A percentile compares a stretch with the other conserved stretches of the same genome.
These are phyloP conservation scores for Cassiopea andromeda DNA, from an alignment of 30 jellyfish, hydroid and myxozoan genomes.

Conservation along the genomic window DNA sequence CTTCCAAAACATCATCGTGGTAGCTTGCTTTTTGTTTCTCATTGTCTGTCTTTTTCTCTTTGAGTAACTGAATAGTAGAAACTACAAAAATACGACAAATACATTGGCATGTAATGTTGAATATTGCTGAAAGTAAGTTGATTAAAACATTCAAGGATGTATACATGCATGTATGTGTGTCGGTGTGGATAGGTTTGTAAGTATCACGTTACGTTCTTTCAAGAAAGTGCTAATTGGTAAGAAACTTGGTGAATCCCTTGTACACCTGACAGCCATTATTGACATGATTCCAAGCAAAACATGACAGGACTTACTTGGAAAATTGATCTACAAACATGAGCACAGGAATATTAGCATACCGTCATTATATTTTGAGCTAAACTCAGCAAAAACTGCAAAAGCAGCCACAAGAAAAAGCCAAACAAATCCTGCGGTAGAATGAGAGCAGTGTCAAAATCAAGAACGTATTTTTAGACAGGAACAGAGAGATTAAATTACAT, in stretches of 20 bases:
- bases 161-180: no score
- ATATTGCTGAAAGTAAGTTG: not conserved
- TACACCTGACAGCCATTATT: no score
- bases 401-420: not conserved
- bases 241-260: no score
- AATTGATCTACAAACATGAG: not conserved
- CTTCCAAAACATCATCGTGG: slow-evolving; percentile 59
- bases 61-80: not conserved
- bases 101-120: not conserved
- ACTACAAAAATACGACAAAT: not conserved
- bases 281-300: no score
- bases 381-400: not conserved
- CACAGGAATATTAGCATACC: not conserved
- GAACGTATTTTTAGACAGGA: not conserved
- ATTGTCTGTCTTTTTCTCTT: slow-evolving; percentile 25
- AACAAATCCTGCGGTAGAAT: not conserved
- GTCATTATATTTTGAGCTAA: not conserved
- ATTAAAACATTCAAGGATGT: no score
- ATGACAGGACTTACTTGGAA: not conserved
- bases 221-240: no score
- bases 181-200: no score
- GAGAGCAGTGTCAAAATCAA: not conserved
- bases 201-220: no score
- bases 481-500: not conserved
- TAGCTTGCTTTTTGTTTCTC: slow-evolving; percentile 28